A percentile compares a stretch with the other conserved stretches of the same genome.
Conservation (phyloP, 53 echinoderm and acorn worm genomes). For the Antedon mediterranea region DNA sequence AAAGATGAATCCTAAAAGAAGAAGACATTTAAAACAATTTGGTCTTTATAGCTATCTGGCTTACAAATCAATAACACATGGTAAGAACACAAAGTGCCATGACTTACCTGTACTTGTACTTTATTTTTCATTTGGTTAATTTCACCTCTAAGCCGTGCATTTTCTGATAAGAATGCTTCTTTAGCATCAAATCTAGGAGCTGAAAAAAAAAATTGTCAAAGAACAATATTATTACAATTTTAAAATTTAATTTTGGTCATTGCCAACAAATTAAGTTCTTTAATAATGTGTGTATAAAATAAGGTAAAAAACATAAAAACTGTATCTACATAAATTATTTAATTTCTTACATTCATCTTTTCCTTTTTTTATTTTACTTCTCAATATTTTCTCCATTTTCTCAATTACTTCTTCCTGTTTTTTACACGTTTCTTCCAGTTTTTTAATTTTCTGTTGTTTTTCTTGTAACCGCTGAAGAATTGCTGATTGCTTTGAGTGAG, state of each 20-base stretch:
- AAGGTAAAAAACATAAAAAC: too few species aligned
- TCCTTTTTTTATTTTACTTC: constrained; percentile 32
- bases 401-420: constrained; percentile 87
- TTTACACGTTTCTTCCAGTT: constrained; percentile 68
- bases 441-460: constrained; percentile 74
- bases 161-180: constrained; percentile 46
- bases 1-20: constrained; percentile 17
- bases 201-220: not conserved
- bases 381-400: constrained; percentile 76
- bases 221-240: too few species aligned
- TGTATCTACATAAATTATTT: too few species aligned
- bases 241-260: too few species aligned
- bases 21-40: too few species aligned
- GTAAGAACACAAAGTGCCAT: too few species aligned
- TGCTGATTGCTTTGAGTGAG: constrained; percentile 20
- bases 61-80: too few species aligned
- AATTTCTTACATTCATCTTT: constrained; percentile 35
- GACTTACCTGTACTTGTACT: constrained; percentile 26
- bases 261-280: too few species aligned
- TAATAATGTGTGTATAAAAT: too few species aligned
- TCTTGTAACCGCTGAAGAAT: constrained; percentile 29
- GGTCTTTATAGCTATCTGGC: too few species aligned
- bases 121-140: constrained; percentile 45
- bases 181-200: not conserved
- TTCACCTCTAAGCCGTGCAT: constrained; percentile 52